Conservation (phyloP, 2,113 vertebrate genomes). For the Pseudonaja textilis region DNA sequence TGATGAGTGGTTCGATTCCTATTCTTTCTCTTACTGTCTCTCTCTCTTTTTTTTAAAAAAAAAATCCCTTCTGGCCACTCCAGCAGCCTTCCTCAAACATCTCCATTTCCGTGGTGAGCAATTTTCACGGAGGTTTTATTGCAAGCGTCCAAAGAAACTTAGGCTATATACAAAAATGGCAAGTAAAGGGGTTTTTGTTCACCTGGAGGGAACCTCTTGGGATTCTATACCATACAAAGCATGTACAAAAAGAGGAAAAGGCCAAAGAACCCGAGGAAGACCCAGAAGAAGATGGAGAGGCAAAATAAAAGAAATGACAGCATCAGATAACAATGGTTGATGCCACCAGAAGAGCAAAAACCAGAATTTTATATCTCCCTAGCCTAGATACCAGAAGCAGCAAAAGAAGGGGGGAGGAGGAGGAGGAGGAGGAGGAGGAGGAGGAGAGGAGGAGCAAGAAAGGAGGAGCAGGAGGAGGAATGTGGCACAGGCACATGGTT, state of each 20-base stretch:
- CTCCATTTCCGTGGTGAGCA: not conserved
- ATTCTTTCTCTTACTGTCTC: not conserved
- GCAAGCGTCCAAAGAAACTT: not conserved
- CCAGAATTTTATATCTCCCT: too few relatives aligned
- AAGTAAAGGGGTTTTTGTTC: not conserved
- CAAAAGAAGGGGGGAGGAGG: too few relatives aligned
- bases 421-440: too few relatives aligned
- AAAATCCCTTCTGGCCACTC: not conserved
- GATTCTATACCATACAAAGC: not conserved
- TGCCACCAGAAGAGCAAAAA: too few relatives aligned
- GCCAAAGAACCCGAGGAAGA: not conserved
- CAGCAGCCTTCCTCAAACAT: not conserved
- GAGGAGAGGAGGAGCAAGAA: too few relatives aligned
- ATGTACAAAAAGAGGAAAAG: too few relatives aligned
- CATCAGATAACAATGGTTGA: not conserved
- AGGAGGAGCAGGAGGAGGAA: too few relatives aligned
- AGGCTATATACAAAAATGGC: not conserved
- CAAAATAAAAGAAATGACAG: not conserved
- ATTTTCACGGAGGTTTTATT: not conserved
- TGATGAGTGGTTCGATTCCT: not conserved
- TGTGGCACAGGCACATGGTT: not conserved
- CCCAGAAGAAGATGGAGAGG: not conserved
- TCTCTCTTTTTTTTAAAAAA: too few relatives aligned
- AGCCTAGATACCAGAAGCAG: too few relatives aligned
- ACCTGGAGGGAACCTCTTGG: not conserved